Base-by-base conservation (phyloP, 2,797 vertebrate species). In the Alosa sapidissima region DNA sequence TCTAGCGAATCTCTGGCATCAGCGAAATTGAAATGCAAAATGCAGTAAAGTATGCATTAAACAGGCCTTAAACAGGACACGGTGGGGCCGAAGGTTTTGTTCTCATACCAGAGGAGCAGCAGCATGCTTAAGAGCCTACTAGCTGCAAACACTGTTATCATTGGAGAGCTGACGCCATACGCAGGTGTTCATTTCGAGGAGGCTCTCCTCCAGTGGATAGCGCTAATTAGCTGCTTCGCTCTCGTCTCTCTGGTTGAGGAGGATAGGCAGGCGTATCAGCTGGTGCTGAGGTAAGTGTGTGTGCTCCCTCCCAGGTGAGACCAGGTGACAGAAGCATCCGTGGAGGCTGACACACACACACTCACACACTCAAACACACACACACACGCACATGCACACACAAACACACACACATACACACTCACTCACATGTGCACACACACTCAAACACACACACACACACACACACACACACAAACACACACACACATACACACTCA, bases 11-110 rank as follows among this genome's bases (percentile, higher is more conserved):
- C 72, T 78, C 41, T 47, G 72, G 72, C 72, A 78, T 78, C 72
- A 78, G 72, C 72, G 16, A 47, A 78, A 78, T 78, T 78, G 41
- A 78, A 78, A 78, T 78, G 72, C 72, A 78, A 47, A 78, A 47
- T 45, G 13, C 36, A 45, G 16, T n/a, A 78, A 78, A 78, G 36
- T 78, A 8, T 78, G 72, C 19, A 78, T 47, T 47, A 78, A 47
- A 45, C 72, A 47, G 72, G 72, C 72, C 72, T 41, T 5, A 36
- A 36, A 78, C 72, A 78, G 72, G 41, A 16, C 16, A 45, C 68
- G 45, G 33, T 5, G 68, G 68, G 72, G 72, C 13, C 41, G 16
- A 78, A 78, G 72, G 72, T 78, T 47, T 78, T 78, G 72, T 78
- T 78, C 36, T 72, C 68, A 47, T n/a, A 62, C 28, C 36, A 45